Evolutionary conservation across 2,113 vertebrate genomes (phyloP).

Genomic region (Acanthochromis polyacanthus): DNA sequence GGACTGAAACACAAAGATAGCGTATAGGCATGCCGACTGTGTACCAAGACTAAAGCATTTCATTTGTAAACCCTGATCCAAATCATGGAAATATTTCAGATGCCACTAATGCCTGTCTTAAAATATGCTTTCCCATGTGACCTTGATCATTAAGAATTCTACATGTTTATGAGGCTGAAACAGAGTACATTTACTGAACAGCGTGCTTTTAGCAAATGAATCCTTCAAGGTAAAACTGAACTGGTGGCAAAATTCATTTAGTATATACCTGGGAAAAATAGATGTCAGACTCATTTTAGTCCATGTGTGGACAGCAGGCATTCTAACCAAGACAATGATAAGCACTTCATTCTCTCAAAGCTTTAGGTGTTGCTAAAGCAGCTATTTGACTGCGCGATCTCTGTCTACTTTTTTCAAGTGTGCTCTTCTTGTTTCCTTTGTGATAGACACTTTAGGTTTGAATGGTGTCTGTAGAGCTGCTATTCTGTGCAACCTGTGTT

Average conservation of each 20-base stretch:
- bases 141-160: background rate
- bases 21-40: background rate
- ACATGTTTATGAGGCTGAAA: slow-evolving; percentile 3
- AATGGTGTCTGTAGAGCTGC: slow-evolving; percentile 7
- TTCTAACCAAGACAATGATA: slow-evolving; percentile 17
- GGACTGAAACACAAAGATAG: slow-evolving; percentile 16
- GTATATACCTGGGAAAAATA: background rate
- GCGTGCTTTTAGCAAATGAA: background rate
- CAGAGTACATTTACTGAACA: slow-evolving; percentile 6
- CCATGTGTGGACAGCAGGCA: slow-evolving; percentile 7
- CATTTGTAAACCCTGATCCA: slow-evolving; percentile 5
- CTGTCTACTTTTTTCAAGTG: slow-evolving; percentile 1
- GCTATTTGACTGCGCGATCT: background rate
- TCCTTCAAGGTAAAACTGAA: background rate
- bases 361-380: slow-evolving; percentile 1
- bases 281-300: slow-evolving; percentile 17
- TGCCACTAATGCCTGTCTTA: background rate
- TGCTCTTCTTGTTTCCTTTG: slow-evolving; percentile 1
- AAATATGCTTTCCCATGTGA: background rate
- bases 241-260: background rate
- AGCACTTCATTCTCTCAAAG: slow-evolving; percentile 4
- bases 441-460: slow-evolving; percentile 3
- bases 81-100: background rate
- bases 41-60: background rate
- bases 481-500: slow-evolving; percentile 12